These are phyloP conservation scores for Eumerus sabulonum DNA, from an alignment of 2,888 invertebrate genomes.

Conservation along the genomic window DNA sequence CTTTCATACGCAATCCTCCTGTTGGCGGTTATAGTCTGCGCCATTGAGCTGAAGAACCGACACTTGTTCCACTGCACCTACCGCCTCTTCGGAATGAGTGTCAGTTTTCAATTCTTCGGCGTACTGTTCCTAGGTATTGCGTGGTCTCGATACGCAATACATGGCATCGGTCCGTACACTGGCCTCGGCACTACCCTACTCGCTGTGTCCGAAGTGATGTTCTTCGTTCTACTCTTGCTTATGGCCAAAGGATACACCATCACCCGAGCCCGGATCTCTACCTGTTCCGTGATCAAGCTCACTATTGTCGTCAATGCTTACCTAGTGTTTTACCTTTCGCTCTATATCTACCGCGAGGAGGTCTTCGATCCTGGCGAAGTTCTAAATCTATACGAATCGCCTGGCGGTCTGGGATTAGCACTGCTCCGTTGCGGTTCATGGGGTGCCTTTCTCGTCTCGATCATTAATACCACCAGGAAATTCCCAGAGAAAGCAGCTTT, in stretches of 20 bases:
- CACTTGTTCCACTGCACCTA: constrained; percentile 93
- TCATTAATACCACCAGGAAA: constrained; percentile 84
- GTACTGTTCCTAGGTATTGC: constrained; percentile 85
- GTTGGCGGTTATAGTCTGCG: constrained; percentile 86
- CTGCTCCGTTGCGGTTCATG: constrained; percentile 88
- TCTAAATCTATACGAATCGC: constrained; percentile 93
- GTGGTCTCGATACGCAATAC: constrained; percentile 87
- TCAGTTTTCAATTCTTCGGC: constrained; percentile 85
- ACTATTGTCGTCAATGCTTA: constrained; percentile 90
- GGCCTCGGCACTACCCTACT: constrained; percentile 80
- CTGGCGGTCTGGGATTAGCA: constrained; percentile 91
- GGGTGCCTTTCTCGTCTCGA: constrained; percentile 87
- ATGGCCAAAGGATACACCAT: constrained; percentile 95
- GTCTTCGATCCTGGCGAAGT: constrained; percentile 96
- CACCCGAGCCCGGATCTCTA: constrained; percentile 89
- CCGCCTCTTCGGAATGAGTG: constrained; percentile 88
- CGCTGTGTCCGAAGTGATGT: constrained; percentile 87
- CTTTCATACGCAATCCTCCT: constrained; percentile 86
- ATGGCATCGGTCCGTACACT: constrained; percentile 83
- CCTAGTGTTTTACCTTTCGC: constrained; percentile 84
- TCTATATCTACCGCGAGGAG: constrained; percentile 90
- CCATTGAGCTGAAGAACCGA: constrained; percentile 87
- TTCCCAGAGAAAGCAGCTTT: constrained; percentile 91
- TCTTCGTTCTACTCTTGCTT: constrained; percentile 88
- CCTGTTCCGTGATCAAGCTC: constrained; percentile 86